Conservation (phyloP, 1,140 invertebrate species). For the Hycleus cichorii region DNA sequence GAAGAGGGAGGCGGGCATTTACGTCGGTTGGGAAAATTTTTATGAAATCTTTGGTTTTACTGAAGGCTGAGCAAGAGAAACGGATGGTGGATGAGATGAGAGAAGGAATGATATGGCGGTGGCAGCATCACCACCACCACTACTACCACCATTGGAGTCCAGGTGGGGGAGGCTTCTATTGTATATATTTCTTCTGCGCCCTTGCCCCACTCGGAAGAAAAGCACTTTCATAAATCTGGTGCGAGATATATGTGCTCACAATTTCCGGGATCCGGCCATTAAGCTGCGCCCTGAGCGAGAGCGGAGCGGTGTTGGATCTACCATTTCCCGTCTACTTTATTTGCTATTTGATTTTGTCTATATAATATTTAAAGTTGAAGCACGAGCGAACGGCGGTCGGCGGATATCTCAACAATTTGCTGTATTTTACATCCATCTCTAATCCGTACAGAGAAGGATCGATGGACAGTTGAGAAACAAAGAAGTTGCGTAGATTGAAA, state of each 20-base stretch:
- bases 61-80: too few relatives aligned
- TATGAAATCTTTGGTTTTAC: slow-evolving; percentile 4
- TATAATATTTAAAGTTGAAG: slow-evolving; percentile 26
- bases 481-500: slow-evolving; percentile 43
- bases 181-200: slow-evolving; percentile 33
- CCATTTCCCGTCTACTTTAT: slow-evolving; percentile 36
- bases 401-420: slow-evolving; percentile 10
- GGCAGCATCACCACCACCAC: too few relatives aligned
- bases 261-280: slow-evolving; percentile 81
- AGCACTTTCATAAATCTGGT: slow-evolving; percentile 80
- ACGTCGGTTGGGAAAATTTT: neutral
- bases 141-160: neutral
- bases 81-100: neutral
- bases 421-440: neutral
- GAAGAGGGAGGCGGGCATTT: too few relatives aligned
- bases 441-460: neutral
- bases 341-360: slow-evolving; percentile 37
- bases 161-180: slow-evolving; percentile 18
- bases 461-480: neutral
- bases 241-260: slow-evolving; percentile 78
- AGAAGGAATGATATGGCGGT: neutral
- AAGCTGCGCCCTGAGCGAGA: slow-evolving; percentile 46
- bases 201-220: slow-evolving; percentile 38
- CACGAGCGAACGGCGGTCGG: neutral
- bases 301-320: slow-evolving; percentile 30